Conservation (phyloP, 2,888 invertebrate species). For the Hyppa rectilinea region DNA sequence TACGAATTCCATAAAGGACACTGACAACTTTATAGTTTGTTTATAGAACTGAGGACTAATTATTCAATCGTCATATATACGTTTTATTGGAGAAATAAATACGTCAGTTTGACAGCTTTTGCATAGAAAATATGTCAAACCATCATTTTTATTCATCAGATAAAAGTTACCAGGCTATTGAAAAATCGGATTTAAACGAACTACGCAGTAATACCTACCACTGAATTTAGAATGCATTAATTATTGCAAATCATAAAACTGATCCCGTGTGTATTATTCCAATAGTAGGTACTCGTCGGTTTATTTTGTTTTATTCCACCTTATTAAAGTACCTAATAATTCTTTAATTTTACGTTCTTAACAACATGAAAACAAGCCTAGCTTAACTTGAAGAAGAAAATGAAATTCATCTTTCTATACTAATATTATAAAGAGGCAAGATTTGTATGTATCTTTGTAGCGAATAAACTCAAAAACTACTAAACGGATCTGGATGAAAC, state of each 20-base stretch:
- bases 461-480: too few relatives aligned
- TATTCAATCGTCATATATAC: too few relatives aligned
- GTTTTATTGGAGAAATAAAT: too few relatives aligned
- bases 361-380: neutral
- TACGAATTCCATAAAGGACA: neutral
- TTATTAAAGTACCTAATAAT: neutral
- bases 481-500: too few relatives aligned
- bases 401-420: neutral
- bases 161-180: too few relatives aligned
- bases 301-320: neutral
- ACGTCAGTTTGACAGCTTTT: too few relatives aligned
- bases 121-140: too few relatives aligned
- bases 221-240: neutral
- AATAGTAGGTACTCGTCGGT: too few relatives aligned
- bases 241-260: neutral
- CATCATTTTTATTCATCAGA: too few relatives aligned
- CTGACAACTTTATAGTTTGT: constrained; percentile 2
- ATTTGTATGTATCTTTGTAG: too few relatives aligned
- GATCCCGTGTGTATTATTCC: neutral
- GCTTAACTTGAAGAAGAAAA: neutral
- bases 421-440: neutral
- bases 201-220: neutral
- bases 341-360: neutral
- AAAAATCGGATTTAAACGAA: too few relatives aligned
- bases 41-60: too few relatives aligned